Conservation (phyloP, 2,888 invertebrate genomes). For the Hirtodrosophila alboralis region DNA sequence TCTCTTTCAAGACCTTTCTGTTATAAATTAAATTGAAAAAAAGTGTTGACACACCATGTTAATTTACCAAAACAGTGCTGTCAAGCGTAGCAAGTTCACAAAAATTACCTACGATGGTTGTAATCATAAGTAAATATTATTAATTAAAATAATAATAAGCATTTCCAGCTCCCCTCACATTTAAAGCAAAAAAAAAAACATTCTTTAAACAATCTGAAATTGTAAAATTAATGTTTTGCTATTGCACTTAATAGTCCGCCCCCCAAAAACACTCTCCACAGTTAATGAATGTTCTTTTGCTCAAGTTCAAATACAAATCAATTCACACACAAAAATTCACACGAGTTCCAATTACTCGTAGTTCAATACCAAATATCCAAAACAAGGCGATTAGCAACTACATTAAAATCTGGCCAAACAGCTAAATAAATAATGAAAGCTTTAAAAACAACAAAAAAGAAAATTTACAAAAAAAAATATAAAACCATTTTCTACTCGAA, state of each 20-base stretch:
- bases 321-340: slow-evolving; percentile 24
- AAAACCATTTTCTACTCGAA: slow-evolving; percentile 3
- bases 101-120: no score
- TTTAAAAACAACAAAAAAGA: slow-evolving; percentile 5
- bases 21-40: no score
- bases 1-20: no score
- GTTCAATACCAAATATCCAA: slow-evolving; percentile 11
- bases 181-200: slow-evolving; percentile 13
- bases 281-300: slow-evolving; percentile 18
- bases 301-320: slow-evolving; percentile 49
- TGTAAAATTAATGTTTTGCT: slow-evolving; percentile 32
- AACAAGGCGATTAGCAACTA: slow-evolving; percentile 49
- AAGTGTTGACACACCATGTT: no score
- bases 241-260: slow-evolving; percentile 23
- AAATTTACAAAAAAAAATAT: not conserved
- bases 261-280: no score
- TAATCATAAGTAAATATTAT: no score
- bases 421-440: slow-evolving; percentile 46
- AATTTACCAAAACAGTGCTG: no score
- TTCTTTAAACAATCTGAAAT: slow-evolving; percentile 9
- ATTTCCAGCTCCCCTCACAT: no score
- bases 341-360: slow-evolving; percentile 4
- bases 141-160: no score
- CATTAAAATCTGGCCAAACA: no score
- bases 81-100: no score